Evolutionary conservation across 2,888 invertebrate species (phyloP), one percentile per base, ranked within the genome.

Genomic region (Cancer borealis): DNA sequence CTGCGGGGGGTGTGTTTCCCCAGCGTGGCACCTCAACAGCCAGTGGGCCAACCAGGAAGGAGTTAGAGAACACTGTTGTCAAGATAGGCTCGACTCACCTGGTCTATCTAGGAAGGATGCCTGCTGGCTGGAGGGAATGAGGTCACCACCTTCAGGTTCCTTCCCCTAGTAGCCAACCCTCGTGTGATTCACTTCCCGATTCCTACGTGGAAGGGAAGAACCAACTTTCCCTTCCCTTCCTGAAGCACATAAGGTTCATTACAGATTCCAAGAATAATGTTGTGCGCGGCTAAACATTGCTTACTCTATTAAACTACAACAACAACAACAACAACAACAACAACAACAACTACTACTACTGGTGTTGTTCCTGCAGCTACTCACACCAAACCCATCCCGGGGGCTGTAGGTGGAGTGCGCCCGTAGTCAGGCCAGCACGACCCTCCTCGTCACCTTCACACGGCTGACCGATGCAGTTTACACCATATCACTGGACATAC

Each of bases 391-490:
- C 73, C 73, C 21, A 8, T 26, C 1, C 73, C n/a, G 26, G 26
- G 73, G 10, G 73, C 8, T 26, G 21, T 21, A 21, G 3, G 21
- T 60, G n/a, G 73, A 26, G n/a, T 73, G 2, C 26, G 8, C 73
- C 8, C n/a, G n/a, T 45, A 8, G 14, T 10, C 26, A 73, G n/a
- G 26, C 73, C 73, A 73, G n/a, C 73, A 26, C 73, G 73, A 73
- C 73, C 73, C 73, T 73, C 26, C 73, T 26, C 73, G 26, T n/a
- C 26, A 5, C 73, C 8, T 26, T 8, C 73, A 73, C 73, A 73
- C 73, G n/a, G n/a, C 73, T 73, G 21, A 88, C 45, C 88, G 45
- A 45, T 88, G 45, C n/a, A n/a, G 47, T 88, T 73, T 73, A 73
- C 26, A 26, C 26, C 73, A 73, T 73, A 26, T 60, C 73, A n/a